Evolutionary conservation across 1,140 invertebrate species (phyloP), one percentile per base, ranked within the genome.

Genomic region (Ips nitidus): DNA sequence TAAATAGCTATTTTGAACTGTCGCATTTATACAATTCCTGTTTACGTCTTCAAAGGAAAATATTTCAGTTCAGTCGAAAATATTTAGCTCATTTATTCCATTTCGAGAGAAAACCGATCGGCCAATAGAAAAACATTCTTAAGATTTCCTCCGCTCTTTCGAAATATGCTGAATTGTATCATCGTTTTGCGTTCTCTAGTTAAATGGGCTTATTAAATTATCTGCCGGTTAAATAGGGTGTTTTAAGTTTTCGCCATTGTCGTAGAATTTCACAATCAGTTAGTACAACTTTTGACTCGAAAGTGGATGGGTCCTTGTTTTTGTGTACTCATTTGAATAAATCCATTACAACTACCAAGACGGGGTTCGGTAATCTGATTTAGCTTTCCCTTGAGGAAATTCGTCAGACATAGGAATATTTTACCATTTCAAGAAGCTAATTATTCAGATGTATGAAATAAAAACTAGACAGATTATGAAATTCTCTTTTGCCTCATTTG

Each of bases 291-390:
- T 22, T 22, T 22, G 22, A 22, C 22, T 22, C 22, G 22, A 22
- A 22, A 22, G 45, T 50, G 7, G 45, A 50, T 50, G 45, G 45
- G 7, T 50, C 45, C 45, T 22, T 50, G 45, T 50, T 50, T 61
- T 61, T 45, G 38, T 61, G 59, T 37, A 61, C 43, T 37, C 22
- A 61, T 61, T 61, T 61, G 59, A 61, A 61, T 61, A 61, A 61
- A 61, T 45, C 8, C 36, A 50, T 61, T 61, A 61, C 59, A 41
- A 50, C 40, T 61, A 38, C 45, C 59, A 61, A 50, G 59, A 61
- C 56, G 59, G n/a, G 59, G 45, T 8, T 36, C 6, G 0, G 2
- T 47, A 50, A 50, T 61, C 38, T 47, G 41, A 61, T 61, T 50
- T 61, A 38, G 41, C 41, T 38, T 58, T 40, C 56, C 40, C 56